Conservation (phyloP, 2,797 vertebrate genomes). For the Heteromormyrus szaboi region DNA sequence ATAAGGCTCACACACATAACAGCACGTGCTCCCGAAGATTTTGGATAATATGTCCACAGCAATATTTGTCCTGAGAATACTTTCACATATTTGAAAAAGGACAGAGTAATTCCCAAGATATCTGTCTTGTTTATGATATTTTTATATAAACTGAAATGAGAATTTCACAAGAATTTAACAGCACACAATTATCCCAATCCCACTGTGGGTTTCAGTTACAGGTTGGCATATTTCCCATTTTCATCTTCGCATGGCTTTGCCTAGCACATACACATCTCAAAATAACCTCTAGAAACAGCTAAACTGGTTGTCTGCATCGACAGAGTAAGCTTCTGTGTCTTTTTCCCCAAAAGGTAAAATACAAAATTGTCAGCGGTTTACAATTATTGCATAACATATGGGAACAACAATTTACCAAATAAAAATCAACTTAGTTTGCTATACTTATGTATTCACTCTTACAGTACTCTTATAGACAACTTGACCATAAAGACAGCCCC, state of each 20-base stretch:
- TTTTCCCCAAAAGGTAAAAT: not conserved
- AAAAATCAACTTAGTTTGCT: not conserved
- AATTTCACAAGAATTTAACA: conserved; percentile 1
- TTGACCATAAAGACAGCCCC: not conserved
- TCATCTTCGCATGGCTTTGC: not conserved
- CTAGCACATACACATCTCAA: conserved; percentile 9
- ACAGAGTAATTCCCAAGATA: not conserved
- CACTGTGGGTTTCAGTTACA: not conserved
- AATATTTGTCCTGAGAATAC: conserved; percentile 25
- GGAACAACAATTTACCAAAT: not conserved
- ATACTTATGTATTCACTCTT: not conserved
- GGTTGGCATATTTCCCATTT: not conserved
- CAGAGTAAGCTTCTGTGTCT: not conserved
- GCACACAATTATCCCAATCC: not conserved
- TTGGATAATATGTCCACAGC: conserved; percentile 36
- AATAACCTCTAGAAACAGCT: conserved; percentile 12
- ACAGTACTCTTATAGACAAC: not conserved
- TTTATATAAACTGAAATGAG: not conserved
- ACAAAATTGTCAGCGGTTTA: not conserved
- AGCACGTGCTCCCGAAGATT: not conserved
- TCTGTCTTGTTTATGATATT: not conserved
- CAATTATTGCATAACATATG: not conserved
- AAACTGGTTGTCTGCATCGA: not conserved
- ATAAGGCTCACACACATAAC: not conserved
- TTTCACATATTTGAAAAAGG: conserved; percentile 33